phyloP scores from a whole-genome alignment of 2,797 vertebrate species.

The Masticophis lateralis region DNA sequence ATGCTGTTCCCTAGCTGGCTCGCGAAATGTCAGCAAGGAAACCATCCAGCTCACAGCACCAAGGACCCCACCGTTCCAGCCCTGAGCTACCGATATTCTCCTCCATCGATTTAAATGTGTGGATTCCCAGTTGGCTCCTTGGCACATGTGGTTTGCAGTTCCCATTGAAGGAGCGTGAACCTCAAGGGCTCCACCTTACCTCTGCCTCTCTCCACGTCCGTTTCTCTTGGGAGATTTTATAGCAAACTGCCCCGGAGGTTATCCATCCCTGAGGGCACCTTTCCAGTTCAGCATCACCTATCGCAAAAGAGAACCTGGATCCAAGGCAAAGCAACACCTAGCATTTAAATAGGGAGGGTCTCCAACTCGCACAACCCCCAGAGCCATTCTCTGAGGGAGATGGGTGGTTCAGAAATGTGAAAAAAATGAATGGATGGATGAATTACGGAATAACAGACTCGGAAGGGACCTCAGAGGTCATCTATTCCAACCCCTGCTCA shows the following conservation, averaged over 20 bases:
- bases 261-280: background rate
- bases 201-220: background rate
- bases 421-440: background rate
- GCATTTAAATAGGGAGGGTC: background rate
- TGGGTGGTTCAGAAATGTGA: background rate
- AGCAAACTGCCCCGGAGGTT: background rate
- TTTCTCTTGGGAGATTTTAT: background rate
- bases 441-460: background rate
- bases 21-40: too few species aligned
- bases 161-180: background rate
- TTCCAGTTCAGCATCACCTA: background rate
- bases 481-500: background rate
- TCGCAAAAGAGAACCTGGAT: background rate
- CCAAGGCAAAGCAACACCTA: background rate
- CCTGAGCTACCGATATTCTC: too few species aligned
- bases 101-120: background rate
- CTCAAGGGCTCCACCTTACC: background rate
- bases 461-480: background rate
- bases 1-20: too few species aligned
- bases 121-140: background rate
- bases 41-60: too few species aligned
- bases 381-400: background rate
- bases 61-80: too few species aligned
- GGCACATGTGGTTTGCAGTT: background rate
- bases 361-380: background rate